Percentiles rank a stretch among this genome's conserved stretches.
Conservation (phyloP, 2,113 vertebrate species). For the Castor canadensis region DNA sequence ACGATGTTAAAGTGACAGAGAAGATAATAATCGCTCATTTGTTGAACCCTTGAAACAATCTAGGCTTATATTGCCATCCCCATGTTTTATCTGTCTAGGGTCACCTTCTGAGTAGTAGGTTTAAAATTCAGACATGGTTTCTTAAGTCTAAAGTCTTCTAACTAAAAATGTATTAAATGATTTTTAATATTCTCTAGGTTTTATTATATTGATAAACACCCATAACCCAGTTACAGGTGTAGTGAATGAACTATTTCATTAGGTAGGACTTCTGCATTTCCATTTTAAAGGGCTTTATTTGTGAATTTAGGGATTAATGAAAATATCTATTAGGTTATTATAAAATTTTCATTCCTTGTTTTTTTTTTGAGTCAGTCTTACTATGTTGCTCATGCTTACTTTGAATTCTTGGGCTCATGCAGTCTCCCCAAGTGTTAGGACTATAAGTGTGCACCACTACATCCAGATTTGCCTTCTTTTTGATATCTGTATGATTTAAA, state of each 20-base stretch:
- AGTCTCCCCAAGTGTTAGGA: not conserved
- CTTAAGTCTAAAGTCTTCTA: not conserved
- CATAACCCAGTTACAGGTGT: not conserved
- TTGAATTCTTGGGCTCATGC: too few relatives aligned
- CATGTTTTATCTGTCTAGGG: not conserved
- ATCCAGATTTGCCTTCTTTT: not conserved
- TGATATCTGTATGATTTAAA: constrained; percentile 25
- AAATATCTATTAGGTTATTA: not conserved
- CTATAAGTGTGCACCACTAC: not conserved
- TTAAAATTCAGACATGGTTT: not conserved
- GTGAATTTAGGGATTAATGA: not conserved
- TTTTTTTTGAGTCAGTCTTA: not conserved
- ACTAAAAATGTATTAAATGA: not conserved
- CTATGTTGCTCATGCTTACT: too few relatives aligned
- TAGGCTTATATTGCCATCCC: not conserved
- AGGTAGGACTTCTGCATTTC: not conserved
- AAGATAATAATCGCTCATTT: not conserved
- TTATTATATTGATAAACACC: not conserved
- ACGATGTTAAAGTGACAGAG: constrained; percentile 3
- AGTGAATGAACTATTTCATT: not conserved
- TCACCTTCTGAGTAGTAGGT: not conserved
- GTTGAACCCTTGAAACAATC: not conserved
- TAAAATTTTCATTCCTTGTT: not conserved
- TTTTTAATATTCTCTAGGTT: not conserved
- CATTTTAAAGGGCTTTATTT: constrained; percentile 19